These are phyloP conservation scores for Ceratoteleas bidentatus DNA, from an alignment of 1,140 invertebrate species.

Conservation along the genomic window DNA sequence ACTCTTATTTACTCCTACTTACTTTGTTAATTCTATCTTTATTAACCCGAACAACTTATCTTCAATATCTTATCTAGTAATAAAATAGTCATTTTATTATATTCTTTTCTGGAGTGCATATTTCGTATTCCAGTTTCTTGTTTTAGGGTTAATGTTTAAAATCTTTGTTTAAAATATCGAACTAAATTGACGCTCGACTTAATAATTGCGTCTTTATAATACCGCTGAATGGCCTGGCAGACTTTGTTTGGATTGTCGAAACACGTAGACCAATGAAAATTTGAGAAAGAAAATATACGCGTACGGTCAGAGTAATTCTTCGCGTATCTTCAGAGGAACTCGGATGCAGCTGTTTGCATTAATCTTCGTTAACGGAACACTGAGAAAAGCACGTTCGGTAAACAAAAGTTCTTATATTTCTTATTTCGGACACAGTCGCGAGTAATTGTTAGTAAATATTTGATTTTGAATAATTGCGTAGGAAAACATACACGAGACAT, in stretches of 20 bases:
- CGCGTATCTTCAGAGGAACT: slow-evolving; percentile 39
- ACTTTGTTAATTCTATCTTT: too few species aligned
- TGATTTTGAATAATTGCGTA: slow-evolving; percentile 10
- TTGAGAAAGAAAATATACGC: slow-evolving; percentile 50
- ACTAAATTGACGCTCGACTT: too few species aligned
- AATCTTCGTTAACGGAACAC: slow-evolving; percentile 40
- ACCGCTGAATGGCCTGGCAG: too few species aligned
- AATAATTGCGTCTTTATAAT: too few species aligned
- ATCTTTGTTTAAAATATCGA: too few species aligned
- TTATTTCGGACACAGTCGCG: slow-evolving; percentile 9
- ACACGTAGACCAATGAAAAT: slow-evolving; percentile 52
- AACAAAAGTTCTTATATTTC: slow-evolving; percentile 35
- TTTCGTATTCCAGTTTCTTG: too few species aligned
- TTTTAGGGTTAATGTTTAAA: too few species aligned
- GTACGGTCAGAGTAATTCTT: slow-evolving; percentile 26
- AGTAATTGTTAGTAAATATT: slow-evolving; percentile 41
- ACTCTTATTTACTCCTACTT: too few species aligned
- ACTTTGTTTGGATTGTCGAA: slow-evolving; percentile 43
- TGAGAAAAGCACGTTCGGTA: slow-evolving; percentile 52
- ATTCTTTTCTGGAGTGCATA: too few species aligned
- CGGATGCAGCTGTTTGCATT: slow-evolving; percentile 42
- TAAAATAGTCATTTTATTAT: too few species aligned
- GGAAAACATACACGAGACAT: neutral
- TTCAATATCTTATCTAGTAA: too few species aligned
- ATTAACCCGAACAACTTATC: too few species aligned